Conservation (phyloP, 2,113 vertebrate genomes). For the Pedetes capensis region DNA sequence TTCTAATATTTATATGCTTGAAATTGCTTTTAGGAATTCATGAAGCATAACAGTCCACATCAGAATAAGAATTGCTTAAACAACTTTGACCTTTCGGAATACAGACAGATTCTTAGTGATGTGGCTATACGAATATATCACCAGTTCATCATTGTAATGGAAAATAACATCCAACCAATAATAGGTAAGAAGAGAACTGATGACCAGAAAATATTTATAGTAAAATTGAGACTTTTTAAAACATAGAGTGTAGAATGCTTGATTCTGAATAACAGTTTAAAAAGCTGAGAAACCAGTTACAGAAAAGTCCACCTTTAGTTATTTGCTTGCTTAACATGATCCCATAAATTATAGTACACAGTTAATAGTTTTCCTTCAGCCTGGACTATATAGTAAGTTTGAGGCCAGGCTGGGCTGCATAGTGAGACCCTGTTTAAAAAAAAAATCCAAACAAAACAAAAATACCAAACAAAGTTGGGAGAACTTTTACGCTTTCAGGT, state of each 20-base stretch:
- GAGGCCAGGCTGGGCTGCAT: too few relatives aligned
- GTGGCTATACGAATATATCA: slow-evolving; percentile 95
- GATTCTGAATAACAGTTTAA: slow-evolving; percentile 11
- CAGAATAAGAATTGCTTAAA: slow-evolving; percentile 95
- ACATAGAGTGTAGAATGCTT: not conserved
- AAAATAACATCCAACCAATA: slow-evolving; percentile 89
- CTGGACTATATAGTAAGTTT: too few relatives aligned
- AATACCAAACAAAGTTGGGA: too few relatives aligned
- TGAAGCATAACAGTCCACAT: slow-evolving; percentile 88
- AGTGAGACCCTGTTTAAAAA: too few relatives aligned
- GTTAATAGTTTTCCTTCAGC: not conserved
- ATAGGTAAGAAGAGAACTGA: slow-evolving; percentile 87
- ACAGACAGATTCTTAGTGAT: slow-evolving; percentile 96
- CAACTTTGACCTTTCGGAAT: slow-evolving; percentile 96
- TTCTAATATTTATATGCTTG: slow-evolving; percentile 42
- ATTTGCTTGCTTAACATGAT: not conserved
- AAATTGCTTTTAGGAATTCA: slow-evolving; percentile 89
- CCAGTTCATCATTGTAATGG: slow-evolving; percentile 91
- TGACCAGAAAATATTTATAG: not conserved
- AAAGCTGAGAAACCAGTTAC: not conserved
- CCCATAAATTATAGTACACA: not conserved
- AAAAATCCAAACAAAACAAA: too few relatives aligned
- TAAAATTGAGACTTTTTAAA: not conserved
- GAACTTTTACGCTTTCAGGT: not conserved
- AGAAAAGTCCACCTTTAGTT: not conserved